Conservation (phyloP, 2,797 vertebrate genomes). For the Oophaga sylvatica region DNA sequence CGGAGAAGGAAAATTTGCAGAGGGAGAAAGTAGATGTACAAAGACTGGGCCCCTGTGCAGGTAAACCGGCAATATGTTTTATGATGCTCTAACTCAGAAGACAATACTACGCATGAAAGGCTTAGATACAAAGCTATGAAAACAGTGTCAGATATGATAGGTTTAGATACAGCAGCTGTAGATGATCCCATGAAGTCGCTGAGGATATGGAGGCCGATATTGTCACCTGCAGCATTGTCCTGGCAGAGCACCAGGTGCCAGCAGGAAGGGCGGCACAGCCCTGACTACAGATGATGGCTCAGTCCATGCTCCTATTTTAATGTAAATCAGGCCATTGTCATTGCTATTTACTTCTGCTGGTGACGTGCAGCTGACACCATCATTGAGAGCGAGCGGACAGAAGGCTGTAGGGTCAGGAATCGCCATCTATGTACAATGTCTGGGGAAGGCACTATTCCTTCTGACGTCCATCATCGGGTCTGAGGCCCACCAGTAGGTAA, state of each 20-base stretch:
- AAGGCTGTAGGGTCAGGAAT: not conserved
- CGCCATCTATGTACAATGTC: not conserved
- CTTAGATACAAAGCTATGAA: not conserved
- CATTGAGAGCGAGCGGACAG: not conserved
- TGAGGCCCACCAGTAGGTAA: not conserved
- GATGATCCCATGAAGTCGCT: not conserved
- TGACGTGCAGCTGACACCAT: constrained; percentile 34
- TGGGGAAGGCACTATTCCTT: not conserved
- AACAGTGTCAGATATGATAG: not conserved
- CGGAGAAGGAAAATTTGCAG: too few relatives aligned
- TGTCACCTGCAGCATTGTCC: not conserved
- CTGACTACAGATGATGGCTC: too few relatives aligned
- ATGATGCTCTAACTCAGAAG: not conserved
- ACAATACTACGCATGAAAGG: not conserved
- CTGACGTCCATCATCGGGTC: not conserved
- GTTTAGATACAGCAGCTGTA: not conserved
- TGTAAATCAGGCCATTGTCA: constrained; percentile 58
- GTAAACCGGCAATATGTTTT: too few relatives aligned
- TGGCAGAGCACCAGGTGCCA: not conserved
- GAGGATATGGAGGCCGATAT: not conserved
- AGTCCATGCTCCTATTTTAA: constrained; percentile 17
- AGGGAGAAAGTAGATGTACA: too few relatives aligned
- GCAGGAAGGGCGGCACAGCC: not conserved
- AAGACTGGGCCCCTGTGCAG: too few relatives aligned
- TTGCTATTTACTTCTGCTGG: constrained; percentile 12